phyloP scores from a whole-genome alignment of 2,113 vertebrate species.

The Scolopax mira region DNA sequence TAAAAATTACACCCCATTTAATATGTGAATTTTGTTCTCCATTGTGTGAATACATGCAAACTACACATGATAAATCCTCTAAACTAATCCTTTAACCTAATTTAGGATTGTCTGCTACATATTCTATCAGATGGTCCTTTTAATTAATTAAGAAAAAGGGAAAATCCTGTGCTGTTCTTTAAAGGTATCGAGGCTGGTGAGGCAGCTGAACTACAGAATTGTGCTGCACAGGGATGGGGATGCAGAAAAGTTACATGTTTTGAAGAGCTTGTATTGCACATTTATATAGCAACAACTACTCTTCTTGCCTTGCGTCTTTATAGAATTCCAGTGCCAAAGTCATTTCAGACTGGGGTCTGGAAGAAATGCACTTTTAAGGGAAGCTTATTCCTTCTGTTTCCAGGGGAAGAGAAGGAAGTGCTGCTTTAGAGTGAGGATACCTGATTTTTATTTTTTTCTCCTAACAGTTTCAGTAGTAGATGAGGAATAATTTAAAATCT shows the following conservation, averaged over 20 bases:
- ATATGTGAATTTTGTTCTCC: neutral
- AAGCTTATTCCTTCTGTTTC: neutral
- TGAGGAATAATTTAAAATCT: constrained; percentile 9
- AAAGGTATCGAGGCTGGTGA: neutral
- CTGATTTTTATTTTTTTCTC: neutral
- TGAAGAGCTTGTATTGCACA: neutral
- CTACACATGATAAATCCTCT: neutral
- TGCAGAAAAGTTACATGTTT: accelerated
- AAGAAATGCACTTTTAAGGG: neutral
- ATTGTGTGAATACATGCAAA: neutral
- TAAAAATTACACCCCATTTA: neutral
- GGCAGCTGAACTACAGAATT: neutral
- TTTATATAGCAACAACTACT: neutral
- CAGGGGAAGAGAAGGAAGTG: neutral
- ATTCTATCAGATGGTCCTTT: neutral
- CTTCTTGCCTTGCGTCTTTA: neutral
- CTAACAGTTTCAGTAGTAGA: neutral
- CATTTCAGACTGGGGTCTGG: neutral
- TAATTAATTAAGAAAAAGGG: neutral
- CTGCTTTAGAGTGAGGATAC: neutral
- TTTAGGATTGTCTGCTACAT: neutral
- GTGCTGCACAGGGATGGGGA: neutral
- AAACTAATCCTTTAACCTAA: neutral
- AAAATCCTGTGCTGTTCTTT: neutral
- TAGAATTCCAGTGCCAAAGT: neutral